Base-by-base conservation (phyloP, 2,888 invertebrate species). In the Agrotis clavis region DNA sequence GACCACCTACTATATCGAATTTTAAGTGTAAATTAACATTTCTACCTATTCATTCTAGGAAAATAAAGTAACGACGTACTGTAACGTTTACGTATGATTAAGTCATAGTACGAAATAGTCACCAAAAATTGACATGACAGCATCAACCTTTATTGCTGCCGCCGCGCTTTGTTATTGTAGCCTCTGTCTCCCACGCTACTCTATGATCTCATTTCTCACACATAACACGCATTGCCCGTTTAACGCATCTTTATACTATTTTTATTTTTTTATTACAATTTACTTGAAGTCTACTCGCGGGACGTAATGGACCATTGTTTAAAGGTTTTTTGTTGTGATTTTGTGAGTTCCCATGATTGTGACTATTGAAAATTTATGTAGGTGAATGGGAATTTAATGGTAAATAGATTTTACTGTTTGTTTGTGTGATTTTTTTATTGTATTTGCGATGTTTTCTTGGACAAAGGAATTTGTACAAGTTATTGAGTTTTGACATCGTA, bases 221-320 rank as follows among this genome's bases (percentile, higher is more conserved):
- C 86, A 79, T 21, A 67, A 70, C 86, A 68, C 79, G 80, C 62
- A 79, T 64, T 53, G 71, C 67, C 50, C 82, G 84, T 88, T 90
- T 86, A 86, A 88, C 86, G 87, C 88, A 84, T 86, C 89, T 88
- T 89, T 89, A 85, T 86, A 77, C 76, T 67, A 87, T 88, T 86
- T 86, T 85, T 74, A 68, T 74, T 59, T 71, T 74, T 89, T 82
- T 89, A 86, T 85, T 82, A 79, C 82, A 84, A 86, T 86, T 88
- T 86, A 81, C 82, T 77, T 82, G 79, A 68, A 41, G 70, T 76
- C 78, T 75, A 71, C 65, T 53, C 77, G 67, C 70, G 68, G 35
- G 6, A 7, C 51, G 72, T 86, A 84, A 85, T 86, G 72, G 81
- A 66, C 68, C 63, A 83, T 87, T 83, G 85, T 82, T 75, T 76